Conservation (phyloP, 1,140 invertebrate species). For the Drosophila pallidifrons region DNA sequence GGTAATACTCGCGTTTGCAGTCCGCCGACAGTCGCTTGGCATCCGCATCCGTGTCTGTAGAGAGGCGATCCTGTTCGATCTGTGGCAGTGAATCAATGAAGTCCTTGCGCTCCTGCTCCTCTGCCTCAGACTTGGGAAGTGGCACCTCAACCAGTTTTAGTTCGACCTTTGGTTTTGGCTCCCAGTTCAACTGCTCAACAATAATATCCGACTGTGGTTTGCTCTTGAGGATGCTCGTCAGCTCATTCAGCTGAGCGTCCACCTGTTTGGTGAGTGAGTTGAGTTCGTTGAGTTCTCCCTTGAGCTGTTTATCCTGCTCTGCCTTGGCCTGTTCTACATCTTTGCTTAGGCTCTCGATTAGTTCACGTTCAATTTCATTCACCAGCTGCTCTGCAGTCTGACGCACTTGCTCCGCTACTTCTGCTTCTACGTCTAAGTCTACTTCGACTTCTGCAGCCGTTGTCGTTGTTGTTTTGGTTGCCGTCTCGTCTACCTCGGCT, state of each 20-base stretch:
- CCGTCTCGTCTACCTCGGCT: conserved; percentile 69
- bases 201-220: conserved; percentile 68
- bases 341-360: conserved; percentile 67
- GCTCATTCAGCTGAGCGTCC: conserved; percentile 76
- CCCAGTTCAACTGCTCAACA: conserved; percentile 33
- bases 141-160: conserved; percentile 78
- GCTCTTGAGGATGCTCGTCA: conserved; percentile 77
- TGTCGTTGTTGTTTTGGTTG: conserved; percentile 32
- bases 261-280: conserved; percentile 68
- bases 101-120: conserved; percentile 72
- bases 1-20: conserved; percentile 83
- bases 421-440: conserved; percentile 21
- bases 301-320: conserved; percentile 53
- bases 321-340: conserved; percentile 66
- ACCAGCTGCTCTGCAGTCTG: conserved; percentile 74
- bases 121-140: conserved; percentile 68
- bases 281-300: conserved; percentile 50
- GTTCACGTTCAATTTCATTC: conserved; percentile 73
- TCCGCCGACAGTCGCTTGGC: conserved; percentile 75
- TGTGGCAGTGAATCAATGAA: conserved; percentile 82
- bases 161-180: conserved; percentile 44
- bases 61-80: conserved; percentile 58
- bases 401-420: conserved; percentile 54
- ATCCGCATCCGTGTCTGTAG: conserved; percentile 57
- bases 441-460: conserved; percentile 47